Percentiles rank a stretch among this genome's conserved stretches.
These are phyloP conservation scores for Anisognathus igniventris DNA, from an alignment of 2,797 vertebrate genomes.

Conservation along the genomic window DNA sequence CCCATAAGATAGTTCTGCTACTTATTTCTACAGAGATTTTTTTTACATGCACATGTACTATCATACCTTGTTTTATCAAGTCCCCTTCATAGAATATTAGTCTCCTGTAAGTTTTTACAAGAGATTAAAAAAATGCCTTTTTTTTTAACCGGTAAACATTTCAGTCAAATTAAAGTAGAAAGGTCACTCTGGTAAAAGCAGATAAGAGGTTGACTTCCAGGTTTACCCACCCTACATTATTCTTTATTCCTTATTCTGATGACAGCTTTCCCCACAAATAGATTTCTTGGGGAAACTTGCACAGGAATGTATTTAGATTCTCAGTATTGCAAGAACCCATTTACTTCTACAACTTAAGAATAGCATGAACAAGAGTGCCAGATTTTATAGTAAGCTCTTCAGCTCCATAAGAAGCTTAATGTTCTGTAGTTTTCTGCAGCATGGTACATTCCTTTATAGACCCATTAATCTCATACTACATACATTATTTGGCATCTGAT, in stretches of 20 bases:
- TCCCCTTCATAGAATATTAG: background rate
- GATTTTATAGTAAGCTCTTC: background rate
- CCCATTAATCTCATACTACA: background rate
- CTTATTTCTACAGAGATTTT: background rate
- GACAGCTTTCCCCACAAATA: background rate
- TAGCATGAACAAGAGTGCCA: background rate
- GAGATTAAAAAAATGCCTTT: background rate
- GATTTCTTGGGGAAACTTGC: background rate
- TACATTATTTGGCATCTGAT: background rate
- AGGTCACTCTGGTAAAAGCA: background rate
- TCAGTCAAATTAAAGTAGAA: background rate
- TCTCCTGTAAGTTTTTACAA: background rate
- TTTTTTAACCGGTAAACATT: background rate
- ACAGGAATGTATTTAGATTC: background rate
- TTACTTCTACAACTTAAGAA: background rate
- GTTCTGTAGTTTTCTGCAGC: background rate
- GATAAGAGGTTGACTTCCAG: background rate
- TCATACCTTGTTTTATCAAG: background rate
- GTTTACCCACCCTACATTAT: background rate
- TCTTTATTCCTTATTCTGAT: background rate
- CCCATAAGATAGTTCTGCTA: background rate
- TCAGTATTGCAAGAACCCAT: background rate
- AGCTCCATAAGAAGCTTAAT: background rate
- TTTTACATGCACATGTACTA: background rate
- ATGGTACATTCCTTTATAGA: background rate